Evolutionary conservation across 2,888 invertebrate species (phyloP).

Genomic region (Onthophagus sagittarius): DNA sequence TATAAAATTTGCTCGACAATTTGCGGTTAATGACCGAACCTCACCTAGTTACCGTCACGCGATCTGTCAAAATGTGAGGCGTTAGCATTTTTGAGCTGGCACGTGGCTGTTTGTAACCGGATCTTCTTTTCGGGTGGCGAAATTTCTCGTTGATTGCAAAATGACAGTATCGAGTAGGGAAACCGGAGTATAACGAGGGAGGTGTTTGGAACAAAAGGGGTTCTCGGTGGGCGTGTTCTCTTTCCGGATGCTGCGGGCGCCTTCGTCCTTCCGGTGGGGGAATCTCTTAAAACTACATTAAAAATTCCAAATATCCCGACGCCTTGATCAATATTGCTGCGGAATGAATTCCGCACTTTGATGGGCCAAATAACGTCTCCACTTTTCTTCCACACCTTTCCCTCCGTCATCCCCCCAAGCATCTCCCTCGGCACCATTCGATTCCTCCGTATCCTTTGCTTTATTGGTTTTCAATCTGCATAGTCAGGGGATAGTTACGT

Average conservation of each 20-base stretch:
- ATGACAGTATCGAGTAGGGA: background rate
- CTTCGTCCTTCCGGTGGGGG: conserved; percentile 1
- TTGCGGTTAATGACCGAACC: background rate
- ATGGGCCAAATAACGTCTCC: conserved; percentile 29
- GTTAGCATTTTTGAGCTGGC: background rate
- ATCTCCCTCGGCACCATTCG: background rate
- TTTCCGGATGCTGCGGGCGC: background rate
- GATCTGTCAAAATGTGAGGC: background rate
- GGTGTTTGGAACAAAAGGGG: background rate
- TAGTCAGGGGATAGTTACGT: conserved; percentile 22
- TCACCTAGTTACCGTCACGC: background rate
- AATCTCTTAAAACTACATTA: conserved; percentile 31
- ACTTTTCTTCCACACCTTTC: conserved; percentile 25
- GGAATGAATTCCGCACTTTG: conserved; percentile 32
- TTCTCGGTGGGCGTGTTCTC: background rate
- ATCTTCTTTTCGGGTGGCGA: background rate
- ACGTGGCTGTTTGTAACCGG: background rate
- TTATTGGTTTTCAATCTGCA: conserved; percentile 33
- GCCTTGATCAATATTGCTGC: conserved; percentile 32
- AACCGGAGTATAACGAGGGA: background rate
- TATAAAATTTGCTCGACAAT: background rate
- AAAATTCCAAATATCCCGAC: conserved; percentile 32
- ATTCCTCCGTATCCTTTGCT: conserved; percentile 28
- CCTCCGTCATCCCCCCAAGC: background rate
- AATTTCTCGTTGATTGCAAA: background rate